Percentiles rank a stretch among this genome's conserved stretches.
Evolutionary conservation across 2,888 invertebrate genomes (phyloP).

Genomic region (Mesorhabditis sp.): DNA sequence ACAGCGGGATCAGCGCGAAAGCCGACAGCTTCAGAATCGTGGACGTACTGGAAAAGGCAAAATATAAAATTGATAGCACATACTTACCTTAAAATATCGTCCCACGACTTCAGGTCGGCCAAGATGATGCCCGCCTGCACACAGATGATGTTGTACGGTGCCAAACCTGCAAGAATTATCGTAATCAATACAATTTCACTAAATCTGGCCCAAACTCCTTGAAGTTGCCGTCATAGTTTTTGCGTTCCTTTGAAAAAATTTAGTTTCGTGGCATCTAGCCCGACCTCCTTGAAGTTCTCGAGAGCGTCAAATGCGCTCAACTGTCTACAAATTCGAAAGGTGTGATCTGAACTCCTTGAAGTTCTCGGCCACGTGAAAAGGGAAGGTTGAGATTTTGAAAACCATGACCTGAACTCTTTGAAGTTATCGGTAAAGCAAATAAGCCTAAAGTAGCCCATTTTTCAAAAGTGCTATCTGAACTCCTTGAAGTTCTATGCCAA

Average conservation of each 20-base stretch:
- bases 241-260: no score
- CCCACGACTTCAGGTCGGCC: slow-evolving; percentile 61
- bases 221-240: no score
- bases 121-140: slow-evolving; percentile 66
- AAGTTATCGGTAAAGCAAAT: background rate
- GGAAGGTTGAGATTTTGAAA: background rate
- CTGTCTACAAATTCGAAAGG: no score
- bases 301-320: no score
- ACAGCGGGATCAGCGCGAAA: slow-evolving; percentile 55
- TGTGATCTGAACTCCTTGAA: background rate
- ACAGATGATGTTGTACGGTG: slow-evolving; percentile 68
- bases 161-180: slow-evolving; percentile 62
- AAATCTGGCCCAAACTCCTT: background rate
- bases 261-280: no score
- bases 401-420: background rate
- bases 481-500: background rate
- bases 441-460: background rate
- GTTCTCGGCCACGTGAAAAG: background rate
- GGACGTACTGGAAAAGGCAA: slow-evolving; percentile 34
- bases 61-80: no score
- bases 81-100: slow-evolving; percentile 52
- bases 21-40: slow-evolving; percentile 56
- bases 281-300: no score
- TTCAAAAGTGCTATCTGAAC: background rate
- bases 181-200: background rate